Conservation (phyloP, 2,797 vertebrate species). For the Liasis olivaceus region DNA sequence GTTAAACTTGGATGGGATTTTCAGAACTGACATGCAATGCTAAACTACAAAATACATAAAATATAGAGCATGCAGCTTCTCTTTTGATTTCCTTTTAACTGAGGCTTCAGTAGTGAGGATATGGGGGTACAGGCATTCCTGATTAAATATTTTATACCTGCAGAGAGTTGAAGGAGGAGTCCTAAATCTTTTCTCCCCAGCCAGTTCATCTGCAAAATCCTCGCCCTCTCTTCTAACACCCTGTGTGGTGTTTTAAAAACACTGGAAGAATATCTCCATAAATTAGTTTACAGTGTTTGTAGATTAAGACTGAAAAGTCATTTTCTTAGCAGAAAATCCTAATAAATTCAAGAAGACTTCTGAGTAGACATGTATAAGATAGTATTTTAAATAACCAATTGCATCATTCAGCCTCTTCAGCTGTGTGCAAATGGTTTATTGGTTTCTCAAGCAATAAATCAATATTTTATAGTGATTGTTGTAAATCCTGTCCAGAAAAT, state of each 20-base stretch:
- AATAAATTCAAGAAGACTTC: background rate
- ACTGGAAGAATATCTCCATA: background rate
- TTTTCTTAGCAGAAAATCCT: background rate
- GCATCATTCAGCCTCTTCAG: background rate
- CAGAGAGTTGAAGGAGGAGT: background rate
- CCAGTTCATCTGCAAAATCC: background rate
- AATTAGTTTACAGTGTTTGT: background rate
- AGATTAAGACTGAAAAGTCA: background rate
- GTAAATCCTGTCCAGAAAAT: slow-evolving; percentile 6
- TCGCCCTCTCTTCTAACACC: background rate
- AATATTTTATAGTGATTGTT: slow-evolving; percentile 12
- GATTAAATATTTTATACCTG: background rate
- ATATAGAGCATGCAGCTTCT: background rate
- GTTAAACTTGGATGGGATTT: background rate
- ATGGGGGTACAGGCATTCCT: background rate
- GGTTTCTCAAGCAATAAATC: slow-evolving; percentile 22
- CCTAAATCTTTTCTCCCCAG: background rate
- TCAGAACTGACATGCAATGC: background rate
- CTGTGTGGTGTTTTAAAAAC: background rate
- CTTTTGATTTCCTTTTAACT: background rate
- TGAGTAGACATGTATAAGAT: background rate
- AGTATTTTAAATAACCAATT: background rate
- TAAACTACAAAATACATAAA: background rate
- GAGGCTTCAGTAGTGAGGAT: background rate
- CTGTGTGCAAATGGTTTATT: background rate